These are phyloP conservation scores for Hydrocynus forskahlii DNA, from an alignment of 2,797 vertebrate genomes.

Conservation along the genomic window DNA sequence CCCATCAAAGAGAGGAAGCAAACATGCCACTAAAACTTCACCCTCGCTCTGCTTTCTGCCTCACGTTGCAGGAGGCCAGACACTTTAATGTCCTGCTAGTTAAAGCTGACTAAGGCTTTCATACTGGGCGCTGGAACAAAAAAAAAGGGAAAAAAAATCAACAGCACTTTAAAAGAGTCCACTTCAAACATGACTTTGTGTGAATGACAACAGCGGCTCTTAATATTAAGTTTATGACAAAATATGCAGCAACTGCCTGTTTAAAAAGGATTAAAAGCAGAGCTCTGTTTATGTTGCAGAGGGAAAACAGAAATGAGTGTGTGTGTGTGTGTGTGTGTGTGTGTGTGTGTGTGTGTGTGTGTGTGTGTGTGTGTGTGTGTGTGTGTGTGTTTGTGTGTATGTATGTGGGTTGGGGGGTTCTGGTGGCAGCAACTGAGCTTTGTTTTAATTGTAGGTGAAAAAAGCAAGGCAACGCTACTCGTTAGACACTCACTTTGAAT, in stretches of 20 bases:
- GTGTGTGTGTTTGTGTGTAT: neutral
- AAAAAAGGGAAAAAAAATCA: conserved; percentile 55
- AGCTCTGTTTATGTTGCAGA: conserved; percentile 80
- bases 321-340: neutral
- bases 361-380: conserved; percentile 1
- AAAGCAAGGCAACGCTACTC: conserved; percentile 83
- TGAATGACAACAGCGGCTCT: conserved; percentile 78
- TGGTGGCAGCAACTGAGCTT: conserved; percentile 70
- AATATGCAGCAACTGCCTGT: conserved; percentile 82
- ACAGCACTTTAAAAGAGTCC: conserved; percentile 72
- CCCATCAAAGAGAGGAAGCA: conserved; percentile 69
- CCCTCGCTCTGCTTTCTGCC: conserved; percentile 46
- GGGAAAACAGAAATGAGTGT: conserved; percentile 65
- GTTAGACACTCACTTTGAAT: conserved; percentile 87
- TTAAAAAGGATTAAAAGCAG: conserved; percentile 83
- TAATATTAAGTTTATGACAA: conserved; percentile 77
- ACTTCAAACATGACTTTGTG: conserved; percentile 71
- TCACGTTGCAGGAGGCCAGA: conserved; percentile 73
- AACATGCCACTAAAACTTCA: conserved; percentile 47
- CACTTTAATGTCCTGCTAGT: conserved; percentile 76
- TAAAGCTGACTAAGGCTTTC: conserved; percentile 68
- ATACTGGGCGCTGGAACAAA: conserved; percentile 74
- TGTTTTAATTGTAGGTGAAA: conserved; percentile 87
- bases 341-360: neutral
- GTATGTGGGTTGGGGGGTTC: neutral